These are phyloP conservation scores for Nipponia nippon DNA, from an alignment of 2,113 vertebrate species.

Conservation along the genomic window DNA sequence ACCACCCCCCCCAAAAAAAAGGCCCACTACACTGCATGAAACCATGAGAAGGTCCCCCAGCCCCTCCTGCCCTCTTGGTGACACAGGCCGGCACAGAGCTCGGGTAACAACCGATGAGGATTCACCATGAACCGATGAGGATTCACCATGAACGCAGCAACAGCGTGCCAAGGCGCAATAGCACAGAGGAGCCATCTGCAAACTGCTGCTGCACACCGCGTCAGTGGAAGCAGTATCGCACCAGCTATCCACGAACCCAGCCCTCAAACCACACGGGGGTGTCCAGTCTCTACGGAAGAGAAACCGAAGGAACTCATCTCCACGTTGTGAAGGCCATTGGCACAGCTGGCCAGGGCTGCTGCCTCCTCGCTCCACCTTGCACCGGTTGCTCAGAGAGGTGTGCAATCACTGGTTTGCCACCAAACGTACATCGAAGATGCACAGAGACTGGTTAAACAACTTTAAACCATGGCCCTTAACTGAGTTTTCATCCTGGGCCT, in stretches of 20 bases:
- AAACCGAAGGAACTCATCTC: neutral
- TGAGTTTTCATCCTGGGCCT: neutral
- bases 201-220: neutral
- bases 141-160: neutral
- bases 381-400: neutral
- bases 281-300: neutral
- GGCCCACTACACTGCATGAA: too few species aligned
- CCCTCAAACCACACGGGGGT: fast-evolving
- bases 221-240: fast-evolving
- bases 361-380: neutral
- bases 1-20: too few species aligned
- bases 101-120: neutral
- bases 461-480: neutral
- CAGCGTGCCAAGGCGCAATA: fast-evolving
- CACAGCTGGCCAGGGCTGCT: neutral
- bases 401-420: neutral
- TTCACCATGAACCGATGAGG: neutral
- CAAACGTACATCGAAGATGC: neutral
- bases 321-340: fast-evolving
- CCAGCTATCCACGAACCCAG: neutral
- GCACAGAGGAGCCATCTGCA: neutral
- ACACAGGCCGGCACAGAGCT: neutral
- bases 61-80: neutral
- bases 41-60: neutral
- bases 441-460: neutral